phyloP scores from a whole-genome alignment of 2,888 invertebrate genomes.

The Empis livida region DNA sequence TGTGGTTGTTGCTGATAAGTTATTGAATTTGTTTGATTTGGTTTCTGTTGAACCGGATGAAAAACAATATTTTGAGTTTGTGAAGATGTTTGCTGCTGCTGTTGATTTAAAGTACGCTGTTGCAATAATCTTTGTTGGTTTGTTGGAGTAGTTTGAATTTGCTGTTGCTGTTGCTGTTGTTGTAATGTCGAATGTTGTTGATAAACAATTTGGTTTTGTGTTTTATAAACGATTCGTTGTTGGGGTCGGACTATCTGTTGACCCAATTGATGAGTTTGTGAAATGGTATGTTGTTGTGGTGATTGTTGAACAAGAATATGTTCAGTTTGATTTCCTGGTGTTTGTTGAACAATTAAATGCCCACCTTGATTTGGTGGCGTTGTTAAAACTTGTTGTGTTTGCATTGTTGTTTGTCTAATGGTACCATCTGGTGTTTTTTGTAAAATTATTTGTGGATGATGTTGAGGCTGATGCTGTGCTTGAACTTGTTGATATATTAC shows the following conservation, averaged over 20 bases:
- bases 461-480: not conserved
- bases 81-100: constrained; percentile 20
- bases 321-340: not conserved
- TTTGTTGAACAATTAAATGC: not conserved
- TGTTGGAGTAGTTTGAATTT: constrained; percentile 4
- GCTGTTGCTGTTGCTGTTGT: constrained; percentile 17
- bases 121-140: not conserved
- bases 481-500: constrained; percentile 5
- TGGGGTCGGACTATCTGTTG: not conserved
- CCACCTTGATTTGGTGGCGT: not conserved
- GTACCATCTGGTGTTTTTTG: not conserved
- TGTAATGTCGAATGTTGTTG: constrained; percentile 21
- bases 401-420: not conserved
- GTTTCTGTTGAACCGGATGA: constrained; percentile 8
- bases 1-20: constrained; percentile 15
- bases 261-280: not conserved
- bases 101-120: not conserved
- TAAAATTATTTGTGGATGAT: not conserved
- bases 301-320: not conserved
- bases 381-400: too few species aligned
- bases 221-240: not conserved
- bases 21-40: constrained; percentile 6
- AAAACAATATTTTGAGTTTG: constrained; percentile 18
- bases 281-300: not conserved
- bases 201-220: not conserved